These are phyloP conservation scores for Sinocyclocheilus rhinocerous DNA, from an alignment of 2,113 vertebrate genomes.

Conservation along the genomic window DNA sequence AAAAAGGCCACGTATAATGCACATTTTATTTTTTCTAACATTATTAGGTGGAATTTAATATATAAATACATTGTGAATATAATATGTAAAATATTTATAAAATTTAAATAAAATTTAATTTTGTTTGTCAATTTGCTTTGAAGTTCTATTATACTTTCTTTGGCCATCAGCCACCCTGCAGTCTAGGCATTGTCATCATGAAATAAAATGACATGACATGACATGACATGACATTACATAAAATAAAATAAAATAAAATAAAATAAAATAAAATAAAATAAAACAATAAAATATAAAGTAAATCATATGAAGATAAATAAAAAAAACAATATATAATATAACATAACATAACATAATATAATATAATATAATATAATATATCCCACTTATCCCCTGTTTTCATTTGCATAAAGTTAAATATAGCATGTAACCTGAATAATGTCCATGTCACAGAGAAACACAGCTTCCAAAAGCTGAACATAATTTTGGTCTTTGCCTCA, in stretches of 20 bases:
- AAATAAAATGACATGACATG: neutral
- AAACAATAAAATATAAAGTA: neutral
- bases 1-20: neutral
- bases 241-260: neutral
- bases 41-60: neutral
- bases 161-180: neutral
- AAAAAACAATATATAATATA: neutral
- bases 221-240: too few species aligned
- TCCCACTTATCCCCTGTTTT: neutral
- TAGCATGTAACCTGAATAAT: neutral
- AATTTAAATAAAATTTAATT: neutral
- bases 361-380: neutral
- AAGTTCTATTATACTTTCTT: neutral
- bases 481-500: slow-evolving; percentile 74
- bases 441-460: neutral
- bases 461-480: slow-evolving; percentile 69
- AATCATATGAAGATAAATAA: neutral
- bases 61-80: neutral
- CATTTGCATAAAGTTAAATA: neutral
- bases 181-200: neutral
- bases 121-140: neutral
- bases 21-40: neutral
- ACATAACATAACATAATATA: neutral
- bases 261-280: too few species aligned
- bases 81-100: neutral